phyloP scores from a whole-genome alignment of 2,113 vertebrate species.

The Zingel zingel region DNA sequence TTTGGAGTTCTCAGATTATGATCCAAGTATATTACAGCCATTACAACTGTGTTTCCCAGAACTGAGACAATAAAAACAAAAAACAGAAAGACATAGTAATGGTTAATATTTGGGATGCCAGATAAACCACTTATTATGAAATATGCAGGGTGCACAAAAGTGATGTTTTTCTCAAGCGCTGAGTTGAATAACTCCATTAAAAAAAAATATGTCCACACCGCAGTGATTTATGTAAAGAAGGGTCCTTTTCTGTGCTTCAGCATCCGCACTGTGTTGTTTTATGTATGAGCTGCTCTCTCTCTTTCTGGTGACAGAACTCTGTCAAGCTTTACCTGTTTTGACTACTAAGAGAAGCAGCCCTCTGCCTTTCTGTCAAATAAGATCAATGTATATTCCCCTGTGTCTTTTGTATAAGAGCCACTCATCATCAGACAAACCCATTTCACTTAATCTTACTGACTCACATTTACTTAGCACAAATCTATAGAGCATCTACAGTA shows the following conservation, averaged over 20 bases:
- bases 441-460: background rate
- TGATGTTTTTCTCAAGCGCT: conserved; percentile 62
- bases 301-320: background rate
- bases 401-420: background rate
- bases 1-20: conserved; percentile 77
- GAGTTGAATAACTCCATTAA: conserved; percentile 61
- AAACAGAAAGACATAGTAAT: conserved; percentile 78
- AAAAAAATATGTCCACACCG: background rate
- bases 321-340: background rate
- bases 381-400: background rate
- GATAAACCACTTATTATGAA: conserved; percentile 78
- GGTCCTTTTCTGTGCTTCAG: background rate
- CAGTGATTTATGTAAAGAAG: background rate
- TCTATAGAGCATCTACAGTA: background rate
- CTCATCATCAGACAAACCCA: background rate
- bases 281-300: background rate
- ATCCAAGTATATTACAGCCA: conserved; percentile 71
- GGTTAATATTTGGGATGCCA: conserved; percentile 65
- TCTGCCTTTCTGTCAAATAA: background rate
- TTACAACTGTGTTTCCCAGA: conserved; percentile 70
- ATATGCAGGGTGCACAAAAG: conserved; percentile 70
- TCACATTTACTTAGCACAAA: background rate
- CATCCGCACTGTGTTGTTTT: background rate
- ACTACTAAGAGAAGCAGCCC: background rate
- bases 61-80: conserved; percentile 74